Evolutionary conservation across 2,888 invertebrate genomes (phyloP).

Genomic region (Hipparchia semele): DNA sequence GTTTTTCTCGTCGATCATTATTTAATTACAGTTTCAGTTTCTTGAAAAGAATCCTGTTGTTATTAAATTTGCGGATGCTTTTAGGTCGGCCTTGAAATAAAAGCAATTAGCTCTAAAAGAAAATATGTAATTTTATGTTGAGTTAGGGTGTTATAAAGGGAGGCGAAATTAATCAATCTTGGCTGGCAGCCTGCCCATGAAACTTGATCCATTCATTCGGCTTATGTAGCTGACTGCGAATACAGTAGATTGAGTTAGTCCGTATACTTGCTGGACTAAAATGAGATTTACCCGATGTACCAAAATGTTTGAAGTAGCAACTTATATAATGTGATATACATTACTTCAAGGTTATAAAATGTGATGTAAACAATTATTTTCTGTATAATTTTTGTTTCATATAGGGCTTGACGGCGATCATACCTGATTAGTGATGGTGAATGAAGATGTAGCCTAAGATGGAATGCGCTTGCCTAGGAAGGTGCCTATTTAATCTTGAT

Average conservation of each 20-base stretch:
- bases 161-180: conserved; percentile 39
- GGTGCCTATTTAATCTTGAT: no score
- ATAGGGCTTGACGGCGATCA: no score
- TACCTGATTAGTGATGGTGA: no score
- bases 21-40: conserved; percentile 13
- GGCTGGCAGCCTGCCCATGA: conserved; percentile 38
- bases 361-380: neutral
- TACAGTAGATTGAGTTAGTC: conserved; percentile 17
- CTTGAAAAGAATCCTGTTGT: conserved; percentile 8
- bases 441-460: no score
- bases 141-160: conserved; percentile 17
- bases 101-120: conserved; percentile 32
- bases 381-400: no score
- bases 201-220: conserved; percentile 39
- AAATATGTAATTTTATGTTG: conserved; percentile 24
- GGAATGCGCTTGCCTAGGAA: no score
- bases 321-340: neutral
- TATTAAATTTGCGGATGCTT: conserved; percentile 21
- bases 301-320: neutral
- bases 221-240: conserved; percentile 27
- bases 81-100: conserved; percentile 22
- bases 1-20: conserved; percentile 8
- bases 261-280: conserved; percentile 24
- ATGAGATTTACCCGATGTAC: neutral
- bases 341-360: neutral